Evolutionary conservation across 2,888 invertebrate species (phyloP).

Genomic region (Zhuqinia jingwanae): DNA sequence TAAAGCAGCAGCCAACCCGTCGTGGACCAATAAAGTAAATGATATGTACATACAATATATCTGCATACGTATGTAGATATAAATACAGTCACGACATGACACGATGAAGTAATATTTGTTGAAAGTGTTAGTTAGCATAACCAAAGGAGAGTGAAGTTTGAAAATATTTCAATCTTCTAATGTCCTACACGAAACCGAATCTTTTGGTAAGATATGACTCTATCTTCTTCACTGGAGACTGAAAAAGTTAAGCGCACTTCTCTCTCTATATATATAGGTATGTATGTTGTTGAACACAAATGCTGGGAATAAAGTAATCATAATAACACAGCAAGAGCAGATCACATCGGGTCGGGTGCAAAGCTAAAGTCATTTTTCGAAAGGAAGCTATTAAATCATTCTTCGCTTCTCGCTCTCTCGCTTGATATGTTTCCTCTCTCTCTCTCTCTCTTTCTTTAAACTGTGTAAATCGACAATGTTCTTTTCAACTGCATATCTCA

Average conservation of each 20-base stretch:
- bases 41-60: background rate
- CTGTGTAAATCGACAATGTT: background rate
- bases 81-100: too few species aligned
- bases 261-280: background rate
- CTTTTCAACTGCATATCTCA: background rate
- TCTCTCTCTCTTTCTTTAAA: background rate
- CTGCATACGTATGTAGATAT: too few species aligned
- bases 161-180: slow-evolving; percentile 53
- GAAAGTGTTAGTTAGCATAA: slow-evolving; percentile 64
- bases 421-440: slow-evolving; percentile 42
- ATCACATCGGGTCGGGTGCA: slow-evolving; percentile 56
- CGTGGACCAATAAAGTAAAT: slow-evolving; percentile 25
- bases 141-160: slow-evolving; percentile 60
- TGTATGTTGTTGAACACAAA: background rate
- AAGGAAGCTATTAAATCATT: slow-evolving; percentile 70
- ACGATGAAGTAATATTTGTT: slow-evolving; percentile 64
- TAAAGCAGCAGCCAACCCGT: background rate
- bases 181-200: background rate
- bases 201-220: background rate
- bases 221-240: background rate
- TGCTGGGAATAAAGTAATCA: slow-evolving; percentile 59
- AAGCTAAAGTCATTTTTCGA: slow-evolving; percentile 64
- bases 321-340: slow-evolving; percentile 49
- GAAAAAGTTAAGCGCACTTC: background rate
- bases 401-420: slow-evolving; percentile 18